phyloP scores from a whole-genome alignment of 2,888 invertebrate genomes.

The Caenorhabditis sp. region DNA sequence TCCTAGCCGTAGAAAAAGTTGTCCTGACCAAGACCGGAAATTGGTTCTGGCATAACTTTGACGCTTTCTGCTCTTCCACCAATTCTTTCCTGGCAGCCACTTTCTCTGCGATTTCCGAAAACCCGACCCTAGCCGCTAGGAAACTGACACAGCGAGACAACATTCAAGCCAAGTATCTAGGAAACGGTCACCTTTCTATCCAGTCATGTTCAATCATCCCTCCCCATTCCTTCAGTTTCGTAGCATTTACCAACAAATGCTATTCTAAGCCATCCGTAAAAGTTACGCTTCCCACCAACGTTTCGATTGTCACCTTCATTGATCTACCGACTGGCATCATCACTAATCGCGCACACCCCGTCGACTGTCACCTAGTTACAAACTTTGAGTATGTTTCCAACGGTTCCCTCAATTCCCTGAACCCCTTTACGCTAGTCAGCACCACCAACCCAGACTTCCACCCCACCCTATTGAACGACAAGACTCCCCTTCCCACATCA shows the following conservation, averaged over 20 bases:
- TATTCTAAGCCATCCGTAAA: conserved; percentile 11
- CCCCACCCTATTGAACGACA: not conserved
- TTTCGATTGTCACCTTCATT: conserved; percentile 2
- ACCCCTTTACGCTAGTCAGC: conserved; percentile 3
- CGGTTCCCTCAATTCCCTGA: not conserved
- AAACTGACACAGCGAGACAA: not conserved
- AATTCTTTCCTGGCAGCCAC: not conserved
- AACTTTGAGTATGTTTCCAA: not conserved
- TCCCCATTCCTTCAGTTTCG: not conserved
- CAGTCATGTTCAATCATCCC: not conserved
- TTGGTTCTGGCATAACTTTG: not conserved
- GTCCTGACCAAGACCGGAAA: not conserved
- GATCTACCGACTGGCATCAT: conserved; percentile 16
- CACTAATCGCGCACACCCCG: not conserved
- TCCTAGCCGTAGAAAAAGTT: conserved; percentile 14
- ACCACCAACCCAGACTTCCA: not conserved
- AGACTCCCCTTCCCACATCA: not conserved
- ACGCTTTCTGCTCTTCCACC: not conserved
- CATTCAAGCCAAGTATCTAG: conserved; percentile 22
- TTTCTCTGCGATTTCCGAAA: not conserved
- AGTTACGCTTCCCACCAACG: not conserved
- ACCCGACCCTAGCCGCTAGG: conserved; percentile 18
- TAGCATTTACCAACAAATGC: conserved; percentile 16
- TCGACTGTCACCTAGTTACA: not conserved
- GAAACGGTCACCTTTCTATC: conserved; percentile 1